phyloP scores from a whole-genome alignment of 2,797 vertebrate species.

The Protosalanx chinensis region DNA sequence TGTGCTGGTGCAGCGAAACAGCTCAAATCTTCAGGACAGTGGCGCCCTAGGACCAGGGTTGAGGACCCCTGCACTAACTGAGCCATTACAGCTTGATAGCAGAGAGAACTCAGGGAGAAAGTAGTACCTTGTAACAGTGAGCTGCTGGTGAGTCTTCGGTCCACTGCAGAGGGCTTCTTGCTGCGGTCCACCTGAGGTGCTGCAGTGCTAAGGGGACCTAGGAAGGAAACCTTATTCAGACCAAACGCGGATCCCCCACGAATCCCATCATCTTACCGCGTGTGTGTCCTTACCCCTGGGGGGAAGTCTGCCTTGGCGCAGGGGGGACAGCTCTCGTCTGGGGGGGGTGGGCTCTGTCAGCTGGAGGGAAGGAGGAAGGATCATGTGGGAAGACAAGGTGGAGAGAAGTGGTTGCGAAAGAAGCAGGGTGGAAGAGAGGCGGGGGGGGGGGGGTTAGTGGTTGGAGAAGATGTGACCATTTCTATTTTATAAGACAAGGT shows the following conservation, averaged over 20 bases:
- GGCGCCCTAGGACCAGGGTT: no score
- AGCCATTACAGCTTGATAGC: not conserved
- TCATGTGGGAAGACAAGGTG: not conserved
- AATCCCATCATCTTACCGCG: not conserved
- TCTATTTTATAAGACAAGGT: no score
- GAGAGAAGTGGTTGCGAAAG: not conserved
- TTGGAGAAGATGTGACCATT: not conserved
- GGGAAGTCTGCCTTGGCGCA: slow-evolving; percentile 26
- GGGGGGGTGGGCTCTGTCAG: not conserved
- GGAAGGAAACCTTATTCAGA: not conserved
- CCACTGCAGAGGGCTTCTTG: slow-evolving; percentile 69
- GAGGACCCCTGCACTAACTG: no score
- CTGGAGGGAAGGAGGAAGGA: not conserved
- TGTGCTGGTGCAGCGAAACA: no score
- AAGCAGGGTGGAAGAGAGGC: slow-evolving; percentile 47
- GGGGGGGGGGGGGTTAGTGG: not conserved
- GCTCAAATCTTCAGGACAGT: no score
- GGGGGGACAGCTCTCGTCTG: slow-evolving; percentile 39
- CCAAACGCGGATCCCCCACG: no score
- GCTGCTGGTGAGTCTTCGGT: slow-evolving; percentile 35
- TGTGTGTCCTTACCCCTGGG: slow-evolving; percentile 28
- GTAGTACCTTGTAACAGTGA: slow-evolving; percentile 42
- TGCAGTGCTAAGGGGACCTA: slow-evolving; percentile 7
- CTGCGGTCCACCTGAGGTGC: slow-evolving; percentile 78
- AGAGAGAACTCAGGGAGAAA: not conserved